Percentiles rank a stretch among this genome's conserved stretches.
These are phyloP conservation scores for Drosophila neocordata DNA, from an alignment of 1,140 invertebrate genomes.

Conservation along the genomic window DNA sequence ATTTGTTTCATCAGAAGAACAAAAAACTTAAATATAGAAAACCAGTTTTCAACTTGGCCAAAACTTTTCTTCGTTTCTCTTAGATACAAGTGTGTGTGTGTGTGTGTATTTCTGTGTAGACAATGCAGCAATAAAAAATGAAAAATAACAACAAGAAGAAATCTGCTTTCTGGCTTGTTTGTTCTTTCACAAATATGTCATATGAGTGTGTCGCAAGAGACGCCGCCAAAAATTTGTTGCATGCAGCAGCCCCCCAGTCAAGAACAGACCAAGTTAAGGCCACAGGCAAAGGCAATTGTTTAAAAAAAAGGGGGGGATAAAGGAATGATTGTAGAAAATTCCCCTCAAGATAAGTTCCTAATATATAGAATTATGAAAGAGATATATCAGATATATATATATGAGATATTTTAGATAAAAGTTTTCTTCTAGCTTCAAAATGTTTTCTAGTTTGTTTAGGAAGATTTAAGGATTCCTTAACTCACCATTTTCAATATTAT, in stretches of 20 bases:
- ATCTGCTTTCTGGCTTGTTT: constrained; percentile 37
- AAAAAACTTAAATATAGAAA: constrained; percentile 23
- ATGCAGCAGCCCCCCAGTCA: constrained; percentile 28
- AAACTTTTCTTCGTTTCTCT: not conserved
- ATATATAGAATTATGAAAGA: no score
- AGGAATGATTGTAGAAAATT: not conserved
- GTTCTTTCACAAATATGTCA: constrained; percentile 67
- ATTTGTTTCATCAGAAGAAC: constrained; percentile 36
- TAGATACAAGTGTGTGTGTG: not conserved
- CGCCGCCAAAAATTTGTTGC: constrained; percentile 82
- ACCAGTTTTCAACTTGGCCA: constrained; percentile 50
- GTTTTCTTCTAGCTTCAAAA: no score
- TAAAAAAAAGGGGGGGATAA: not conserved
- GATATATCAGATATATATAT: no score
- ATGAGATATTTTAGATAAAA: no score
- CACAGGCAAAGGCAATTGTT: not conserved
- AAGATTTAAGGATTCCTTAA: no score
- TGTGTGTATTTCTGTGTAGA: constrained; percentile 4
- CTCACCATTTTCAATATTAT: no score
- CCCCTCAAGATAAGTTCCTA: no score
- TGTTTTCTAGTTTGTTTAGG: no score
- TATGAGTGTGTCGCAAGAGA: constrained; percentile 80
- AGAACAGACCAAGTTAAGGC: constrained; percentile 1
- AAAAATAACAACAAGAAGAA: constrained; percentile 24
- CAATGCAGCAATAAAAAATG: constrained; percentile 52